Conservation (phyloP, 2,797 vertebrate genomes). For the Phylloscopus collybita region DNA sequence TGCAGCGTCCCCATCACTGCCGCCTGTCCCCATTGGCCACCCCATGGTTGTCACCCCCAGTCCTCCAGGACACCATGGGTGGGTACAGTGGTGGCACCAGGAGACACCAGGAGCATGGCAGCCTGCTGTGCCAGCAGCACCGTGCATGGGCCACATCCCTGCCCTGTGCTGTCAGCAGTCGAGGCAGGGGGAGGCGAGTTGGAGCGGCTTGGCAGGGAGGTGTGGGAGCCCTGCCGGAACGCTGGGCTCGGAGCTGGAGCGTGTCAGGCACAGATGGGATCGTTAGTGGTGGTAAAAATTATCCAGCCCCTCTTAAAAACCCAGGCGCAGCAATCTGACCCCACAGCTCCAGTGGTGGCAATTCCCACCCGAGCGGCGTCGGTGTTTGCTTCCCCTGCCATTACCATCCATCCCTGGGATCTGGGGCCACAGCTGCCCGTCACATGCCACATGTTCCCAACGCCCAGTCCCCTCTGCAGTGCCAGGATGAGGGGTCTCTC, state of each 20-base stretch:
- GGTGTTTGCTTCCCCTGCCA: background rate
- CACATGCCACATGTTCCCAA: background rate
- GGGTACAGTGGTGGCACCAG: background rate
- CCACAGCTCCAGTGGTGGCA: background rate
- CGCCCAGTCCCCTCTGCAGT: background rate
- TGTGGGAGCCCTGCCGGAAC: background rate
- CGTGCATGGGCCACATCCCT: fast-evolving
- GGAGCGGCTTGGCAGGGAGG: background rate
- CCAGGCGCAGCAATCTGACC: background rate
- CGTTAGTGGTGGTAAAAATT: conserved; percentile 28
- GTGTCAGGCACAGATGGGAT: conserved; percentile 36
- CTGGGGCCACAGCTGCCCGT: background rate
- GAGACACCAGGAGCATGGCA: fast-evolving
- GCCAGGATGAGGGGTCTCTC: background rate
- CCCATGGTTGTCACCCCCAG: background rate
- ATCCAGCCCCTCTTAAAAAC: conserved; percentile 45
- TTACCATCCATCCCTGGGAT: background rate
- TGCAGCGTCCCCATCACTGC: background rate
- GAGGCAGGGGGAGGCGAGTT: background rate
- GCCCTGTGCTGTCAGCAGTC: fast-evolving
- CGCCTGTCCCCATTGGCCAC: background rate
- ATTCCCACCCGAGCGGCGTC: background rate
- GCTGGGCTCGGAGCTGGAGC: conserved; percentile 21
- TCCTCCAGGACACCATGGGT: fast-evolving
- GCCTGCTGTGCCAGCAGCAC: background rate